Conservation (phyloP, 2,888 invertebrate genomes). For the Psylliodes chrysocephalus region DNA sequence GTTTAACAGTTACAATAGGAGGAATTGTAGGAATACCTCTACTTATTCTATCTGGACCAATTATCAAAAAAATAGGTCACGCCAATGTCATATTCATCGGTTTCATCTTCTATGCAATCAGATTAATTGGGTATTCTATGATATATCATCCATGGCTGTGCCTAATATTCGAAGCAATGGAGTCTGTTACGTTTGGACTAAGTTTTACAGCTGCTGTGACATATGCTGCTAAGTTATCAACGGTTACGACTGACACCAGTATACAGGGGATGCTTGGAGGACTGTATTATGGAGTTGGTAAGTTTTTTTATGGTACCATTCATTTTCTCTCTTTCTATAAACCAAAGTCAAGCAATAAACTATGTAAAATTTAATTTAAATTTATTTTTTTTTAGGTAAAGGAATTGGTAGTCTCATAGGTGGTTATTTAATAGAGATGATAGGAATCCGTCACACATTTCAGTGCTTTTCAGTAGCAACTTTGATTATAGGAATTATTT, state of each 20-base stretch:
- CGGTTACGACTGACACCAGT: constrained; percentile 78
- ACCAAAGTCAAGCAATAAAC: no score
- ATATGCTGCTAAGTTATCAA: constrained; percentile 79
- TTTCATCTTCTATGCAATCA: constrained; percentile 79
- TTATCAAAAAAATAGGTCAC: constrained; percentile 77
- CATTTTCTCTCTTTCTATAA: neutral
- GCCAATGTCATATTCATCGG: constrained; percentile 82
- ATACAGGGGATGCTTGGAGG: constrained; percentile 83
- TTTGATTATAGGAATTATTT: constrained; percentile 73
- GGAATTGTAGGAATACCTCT: constrained; percentile 80
- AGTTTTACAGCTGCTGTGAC: constrained; percentile 83
- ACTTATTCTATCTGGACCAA: constrained; percentile 80
- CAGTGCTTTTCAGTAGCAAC: constrained; percentile 75
- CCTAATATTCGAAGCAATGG: constrained; percentile 80
- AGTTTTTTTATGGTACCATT: constrained; percentile 22
- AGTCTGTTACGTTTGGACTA: constrained; percentile 79
- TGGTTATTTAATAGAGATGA: constrained; percentile 78
- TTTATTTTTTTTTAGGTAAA: constrained; percentile 69
- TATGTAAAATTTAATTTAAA: no score
- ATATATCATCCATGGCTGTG: constrained; percentile 82
- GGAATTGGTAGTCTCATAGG: constrained; percentile 81
- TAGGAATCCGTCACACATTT: constrained; percentile 78
- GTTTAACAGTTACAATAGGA: constrained; percentile 82
- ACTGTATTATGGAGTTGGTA: constrained; percentile 82
- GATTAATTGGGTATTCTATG: constrained; percentile 78